These are phyloP conservation scores for Sorex fumeus DNA, from an alignment of 2,113 vertebrate genomes.

Conservation along the genomic window DNA sequence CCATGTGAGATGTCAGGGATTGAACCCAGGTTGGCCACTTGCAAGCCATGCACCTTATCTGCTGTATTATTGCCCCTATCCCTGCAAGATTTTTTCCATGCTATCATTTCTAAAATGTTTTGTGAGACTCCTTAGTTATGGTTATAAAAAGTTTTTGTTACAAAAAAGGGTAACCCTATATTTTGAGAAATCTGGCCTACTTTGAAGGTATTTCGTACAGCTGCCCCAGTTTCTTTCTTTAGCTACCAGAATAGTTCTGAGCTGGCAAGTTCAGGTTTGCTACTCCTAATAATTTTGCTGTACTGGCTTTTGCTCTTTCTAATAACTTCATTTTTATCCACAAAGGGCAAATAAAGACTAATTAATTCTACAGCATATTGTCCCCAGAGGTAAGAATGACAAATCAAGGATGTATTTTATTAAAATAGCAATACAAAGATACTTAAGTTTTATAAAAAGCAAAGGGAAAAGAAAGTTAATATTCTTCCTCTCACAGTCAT, in stretches of 20 bases:
- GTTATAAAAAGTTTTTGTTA: no score
- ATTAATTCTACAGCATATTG: neutral
- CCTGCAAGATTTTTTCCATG: no score
- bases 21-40: no score
- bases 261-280: conserved; percentile 88
- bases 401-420: conserved; percentile 35
- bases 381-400: conserved; percentile 4
- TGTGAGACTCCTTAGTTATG: no score
- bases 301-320: conserved; percentile 87
- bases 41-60: no score
- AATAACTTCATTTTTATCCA: conserved; percentile 90
- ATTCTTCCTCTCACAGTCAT: neutral
- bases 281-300: conserved; percentile 87
- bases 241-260: conserved; percentile 74
- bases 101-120: no score
- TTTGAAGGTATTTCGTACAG: no score
- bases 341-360: neutral
- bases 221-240: conserved; percentile 50
- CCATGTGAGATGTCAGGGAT: no score
- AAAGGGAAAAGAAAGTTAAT: neutral
- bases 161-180: no score
- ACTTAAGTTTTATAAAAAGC: neutral
- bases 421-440: conserved; percentile 17
- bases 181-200: no score
- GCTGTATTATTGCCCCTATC: no score